Percentiles rank a stretch among this genome's conserved stretches.
Evolutionary conservation across 2,113 vertebrate genomes (phyloP).

Genomic region (Cyphomyrus plagiostoma): DNA sequence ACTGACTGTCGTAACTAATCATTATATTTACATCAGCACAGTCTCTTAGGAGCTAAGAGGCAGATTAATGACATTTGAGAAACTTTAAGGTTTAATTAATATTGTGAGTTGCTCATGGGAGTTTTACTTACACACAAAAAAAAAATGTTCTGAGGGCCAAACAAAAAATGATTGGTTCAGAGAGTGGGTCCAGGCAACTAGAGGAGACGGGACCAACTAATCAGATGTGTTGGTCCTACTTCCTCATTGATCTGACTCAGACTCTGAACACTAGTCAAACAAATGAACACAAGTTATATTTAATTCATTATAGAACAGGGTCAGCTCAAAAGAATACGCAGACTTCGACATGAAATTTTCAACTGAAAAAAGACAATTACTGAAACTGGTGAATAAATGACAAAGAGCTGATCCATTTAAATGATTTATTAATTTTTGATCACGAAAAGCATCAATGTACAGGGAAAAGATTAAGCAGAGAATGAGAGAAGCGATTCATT

Average conservation of each 20-base stretch:
- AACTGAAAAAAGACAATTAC: not conserved
- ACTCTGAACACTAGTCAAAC: not conserved
- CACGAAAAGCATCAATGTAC: slow-evolving; percentile 16
- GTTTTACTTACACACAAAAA: too few species aligned
- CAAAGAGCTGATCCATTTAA: not conserved
- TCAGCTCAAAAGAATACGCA: not conserved
- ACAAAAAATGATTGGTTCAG: not conserved
- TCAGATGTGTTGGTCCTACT: not conserved
- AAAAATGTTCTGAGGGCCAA: not conserved
- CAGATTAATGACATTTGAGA: not conserved
- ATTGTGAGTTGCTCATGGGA: not conserved
- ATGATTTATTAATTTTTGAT: slow-evolving; percentile 18
- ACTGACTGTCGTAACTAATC: not conserved
- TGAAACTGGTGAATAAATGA: not conserved
- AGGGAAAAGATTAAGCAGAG: not conserved
- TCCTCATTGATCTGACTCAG: not conserved
- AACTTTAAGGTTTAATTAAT: not conserved
- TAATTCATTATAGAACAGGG: not conserved
- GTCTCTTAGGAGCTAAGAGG: not conserved
- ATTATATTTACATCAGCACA: not conserved
- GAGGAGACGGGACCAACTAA: too few species aligned
- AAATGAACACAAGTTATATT: not conserved
- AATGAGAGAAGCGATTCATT: not conserved
- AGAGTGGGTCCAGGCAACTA: too few species aligned
- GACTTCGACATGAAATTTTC: not conserved